Conservation (phyloP, 64 coral and sea anemone genomes). For the Actinia tenebrosa region DNA sequence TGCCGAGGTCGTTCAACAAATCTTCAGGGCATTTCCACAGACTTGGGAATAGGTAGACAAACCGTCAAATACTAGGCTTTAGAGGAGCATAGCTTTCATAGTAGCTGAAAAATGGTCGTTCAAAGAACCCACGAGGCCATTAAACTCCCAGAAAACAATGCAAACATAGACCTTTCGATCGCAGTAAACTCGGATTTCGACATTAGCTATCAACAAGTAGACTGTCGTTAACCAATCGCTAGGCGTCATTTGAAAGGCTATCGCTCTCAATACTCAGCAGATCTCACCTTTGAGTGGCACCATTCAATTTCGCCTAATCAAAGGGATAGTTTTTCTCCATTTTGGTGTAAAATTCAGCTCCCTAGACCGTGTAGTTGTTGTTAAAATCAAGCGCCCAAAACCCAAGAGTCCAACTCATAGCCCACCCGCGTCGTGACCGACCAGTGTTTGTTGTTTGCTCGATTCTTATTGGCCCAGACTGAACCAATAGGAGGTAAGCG, state of each 20-base stretch:
- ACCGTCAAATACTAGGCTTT: not conserved
- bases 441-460: constrained; percentile 24
- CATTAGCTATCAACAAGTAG: constrained; percentile 36
- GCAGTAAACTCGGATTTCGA: constrained; percentile 35
- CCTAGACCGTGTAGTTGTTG: not conserved
- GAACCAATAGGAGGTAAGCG: constrained; percentile 38
- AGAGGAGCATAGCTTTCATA: not conserved
- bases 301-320: constrained; percentile 29
- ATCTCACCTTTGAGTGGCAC: constrained; percentile 37
- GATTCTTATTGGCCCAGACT: not conserved
- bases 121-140: constrained; percentile 13
- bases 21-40: not conserved
- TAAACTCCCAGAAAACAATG: constrained; percentile 19
- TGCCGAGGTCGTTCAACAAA: not conserved
- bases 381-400: constrained; percentile 23
- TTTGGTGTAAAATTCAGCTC: constrained; percentile 4
- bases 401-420: constrained; percentile 2
- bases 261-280: constrained; percentile 25
- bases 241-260: constrained; percentile 25
- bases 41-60: not conserved
- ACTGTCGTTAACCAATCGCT: constrained; percentile 17
- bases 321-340: constrained; percentile 24
- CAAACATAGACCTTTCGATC: constrained; percentile 34
- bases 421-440: constrained; percentile 33
- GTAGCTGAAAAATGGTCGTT: constrained; percentile 1